Base-by-base conservation (phyloP, 2,888 invertebrate genomes). In the Zygaena filipendulae region DNA sequence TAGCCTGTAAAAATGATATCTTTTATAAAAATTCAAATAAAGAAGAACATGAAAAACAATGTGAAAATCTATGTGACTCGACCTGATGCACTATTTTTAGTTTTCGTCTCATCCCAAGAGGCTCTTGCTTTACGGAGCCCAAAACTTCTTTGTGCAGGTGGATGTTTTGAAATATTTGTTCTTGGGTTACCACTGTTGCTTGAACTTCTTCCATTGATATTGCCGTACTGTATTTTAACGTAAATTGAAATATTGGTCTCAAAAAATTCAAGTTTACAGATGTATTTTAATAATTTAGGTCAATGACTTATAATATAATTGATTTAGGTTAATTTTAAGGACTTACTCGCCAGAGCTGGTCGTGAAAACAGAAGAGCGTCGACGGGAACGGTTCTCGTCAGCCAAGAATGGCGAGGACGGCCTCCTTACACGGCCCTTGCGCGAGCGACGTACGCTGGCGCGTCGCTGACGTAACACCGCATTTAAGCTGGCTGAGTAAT, bases 61-160 rank as follows among this genome's bases (percentile, higher is more conserved):
- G 16, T 4, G 4, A 7, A 16, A 16, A 16, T 6, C 7, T 16
- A 16, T 16, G 16, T 16, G 16, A 16, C 4, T 7, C 4, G 7
- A 83, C 85, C 81, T 87, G 87, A 47, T 89, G 82, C 4, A 92
- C 91, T 24, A 95, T 81, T 52, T 88, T 88, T 11, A 94, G 75
- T 55, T 95, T 95, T 47, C 90, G 84, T 29, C 90, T 75, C 83
- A 94, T 88, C 13, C 87, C 87, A 83, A 93, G 88, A 2, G 93
- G 92, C 52, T 93, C 92, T 49, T 90, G 85, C 51, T 92, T 92
- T 7, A 95, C 91, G 23, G 88, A 91, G 39, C 89, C 88, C 37
- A 96, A 75, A 1, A 96, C 92, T 64, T 96, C 95, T 59, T 95
- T 95, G 64, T 96, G 95, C 16, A 95, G 70, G 41, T 90, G 87